Percentiles rank a stretch among this genome's conserved stretches.
These are phyloP conservation scores for Cliona cf. orientalis DNA, from an alignment of 37 sponge, comb jelly and placozoan species.

Conservation along the genomic window DNA sequence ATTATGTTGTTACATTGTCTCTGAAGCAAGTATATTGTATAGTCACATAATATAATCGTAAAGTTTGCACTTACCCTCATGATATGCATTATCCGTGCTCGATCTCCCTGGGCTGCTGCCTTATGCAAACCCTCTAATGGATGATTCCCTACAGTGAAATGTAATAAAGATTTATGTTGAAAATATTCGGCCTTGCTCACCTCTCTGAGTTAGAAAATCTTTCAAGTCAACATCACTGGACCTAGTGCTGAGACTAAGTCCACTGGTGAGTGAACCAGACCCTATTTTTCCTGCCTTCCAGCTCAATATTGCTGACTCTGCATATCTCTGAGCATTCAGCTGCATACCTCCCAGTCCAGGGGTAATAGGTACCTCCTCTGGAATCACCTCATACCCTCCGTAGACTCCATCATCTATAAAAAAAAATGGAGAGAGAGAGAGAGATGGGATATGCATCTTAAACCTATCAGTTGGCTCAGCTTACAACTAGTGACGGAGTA, in stretches of 20 bases:
- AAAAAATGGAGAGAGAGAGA: background rate
- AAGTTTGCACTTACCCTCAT: constrained; percentile 51
- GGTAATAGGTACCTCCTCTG: constrained; percentile 1
- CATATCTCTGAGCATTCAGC: constrained; percentile 18
- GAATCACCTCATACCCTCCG: constrained; percentile 23
- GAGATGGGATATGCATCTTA: background rate
- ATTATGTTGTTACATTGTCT: background rate
- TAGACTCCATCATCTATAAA: background rate
- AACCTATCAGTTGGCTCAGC: no score
- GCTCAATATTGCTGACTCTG: constrained; percentile 47
- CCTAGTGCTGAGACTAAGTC: constrained; percentile 40
- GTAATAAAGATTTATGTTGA: background rate
- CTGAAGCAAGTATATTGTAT: background rate
- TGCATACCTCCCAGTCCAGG: background rate
- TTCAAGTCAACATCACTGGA: constrained; percentile 52
- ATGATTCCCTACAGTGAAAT: constrained; percentile 30
- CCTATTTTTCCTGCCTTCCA: constrained; percentile 36
- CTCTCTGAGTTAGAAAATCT: constrained; percentile 61
- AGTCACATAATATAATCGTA: background rate
- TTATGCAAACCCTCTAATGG: constrained; percentile 75
- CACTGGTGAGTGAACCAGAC: background rate
- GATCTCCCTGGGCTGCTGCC: constrained; percentile 71
- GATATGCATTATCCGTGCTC: constrained; percentile 61
- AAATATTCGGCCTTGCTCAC: constrained; percentile 6
- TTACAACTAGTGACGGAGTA: no score